Evolutionary conservation across 2,888 invertebrate genomes (phyloP), one percentile per base, ranked within the genome.

Genomic region (Agrochola lota): DNA sequence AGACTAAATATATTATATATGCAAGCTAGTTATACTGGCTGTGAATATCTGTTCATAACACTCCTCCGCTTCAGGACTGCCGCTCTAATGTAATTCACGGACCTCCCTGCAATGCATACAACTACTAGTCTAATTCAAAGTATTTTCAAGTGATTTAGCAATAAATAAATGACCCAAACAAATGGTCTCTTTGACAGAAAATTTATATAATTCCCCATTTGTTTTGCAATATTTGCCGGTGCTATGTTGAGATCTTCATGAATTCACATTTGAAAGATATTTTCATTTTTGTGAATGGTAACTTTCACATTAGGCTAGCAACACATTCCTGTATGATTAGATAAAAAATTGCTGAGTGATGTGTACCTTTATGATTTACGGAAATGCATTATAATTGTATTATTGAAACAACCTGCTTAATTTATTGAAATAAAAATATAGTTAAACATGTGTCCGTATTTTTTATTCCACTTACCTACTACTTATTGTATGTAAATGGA

Each of bases 341-440:
- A 86, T 83, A 81, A 86, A 88, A 89, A 90, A 89, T 89, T 90
- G 86, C 86, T 87, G 90, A 81, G 86, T 90, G 86, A 88, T 77
- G 80, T 84, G 84, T 87, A 89, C 86, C 76, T 85, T 85, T 87
- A 81, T 85, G 75, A 85, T 90, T 91, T 90, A 88, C 86, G 80
- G 84, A 87, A 90, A 86, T 89, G 89, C 90, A 91, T 91, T 90
- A 89, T 90, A 86, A 90, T 91, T 93, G 91, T 93, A 92, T 91
- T 92, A 91, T 88, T 90, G 85, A 91, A 92, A 92, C 89, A 91
- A 93, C 90, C 94, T 91, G 95, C 95, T 95, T 95, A 95, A 95
- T 95, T 95, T 95, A 95, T 95, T 94, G 92, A 94, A 95, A 93
- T 94, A 94, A 94, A 94, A 92, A 92, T 93, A 93, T 94, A 94